Base-by-base conservation (phyloP, 2,888 invertebrate species). In the Sminthurides aquaticus region DNA sequence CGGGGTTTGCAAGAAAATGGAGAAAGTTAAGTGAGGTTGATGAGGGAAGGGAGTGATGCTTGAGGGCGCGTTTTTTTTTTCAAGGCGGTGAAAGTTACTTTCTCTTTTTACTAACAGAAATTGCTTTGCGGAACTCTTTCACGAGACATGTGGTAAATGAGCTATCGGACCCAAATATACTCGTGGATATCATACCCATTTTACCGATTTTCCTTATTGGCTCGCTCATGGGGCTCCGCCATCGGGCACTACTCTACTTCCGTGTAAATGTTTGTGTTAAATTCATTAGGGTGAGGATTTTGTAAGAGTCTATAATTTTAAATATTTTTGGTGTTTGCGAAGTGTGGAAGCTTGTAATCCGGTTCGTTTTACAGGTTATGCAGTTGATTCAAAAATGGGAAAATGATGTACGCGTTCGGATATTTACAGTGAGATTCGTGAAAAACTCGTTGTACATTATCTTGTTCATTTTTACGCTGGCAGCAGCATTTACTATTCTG, bases 391-490 rank as follows among this genome's bases (percentile, higher is more conserved):
- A 15, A 2, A 60, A 57, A 49, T 61, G 60, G 55, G 68, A 68
- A 22, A 60, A 66, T 54, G 66, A 68, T 48, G 64, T 68, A 3
- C 48, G 63, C 24, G 48, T 55, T 11, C 54, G n/a, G 22, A 60
- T 63, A 8, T 63, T 59, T 54, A 26, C 57, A 20, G 43, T 68
- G 2, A 57, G 68, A 1, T 60, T 64, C 28, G n/a, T 62, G 29
- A 68, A 68, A 55, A 59, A 64, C 34, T 49, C 59, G 15, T 43
- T 64, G 1, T 68, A 61, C 55, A 58, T 66, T 3, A 49, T 60
- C 0, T 34, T 64, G n/a, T 60, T 54, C 55, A 59, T 68, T 15
- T 28, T 68, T 29, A 62, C 28, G 49, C 27, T 68, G 1, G 58
- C 55, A 8, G 43, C 61, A 15, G 15, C 52, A n/a, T 64, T 64